phyloP scores from a whole-genome alignment of 2,888 invertebrate species.

The Caenorhabditis sp. region DNA sequence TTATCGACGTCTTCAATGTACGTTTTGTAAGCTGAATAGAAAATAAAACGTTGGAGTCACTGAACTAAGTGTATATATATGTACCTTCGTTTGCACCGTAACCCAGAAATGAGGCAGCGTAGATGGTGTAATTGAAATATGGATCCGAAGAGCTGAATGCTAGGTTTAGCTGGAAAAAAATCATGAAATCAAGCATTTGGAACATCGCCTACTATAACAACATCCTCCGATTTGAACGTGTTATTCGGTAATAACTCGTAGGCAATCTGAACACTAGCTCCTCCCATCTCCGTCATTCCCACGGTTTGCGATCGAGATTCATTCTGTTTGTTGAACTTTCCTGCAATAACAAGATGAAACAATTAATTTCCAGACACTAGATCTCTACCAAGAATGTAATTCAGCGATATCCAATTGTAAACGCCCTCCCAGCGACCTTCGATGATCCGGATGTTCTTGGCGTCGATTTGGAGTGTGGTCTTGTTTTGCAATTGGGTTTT shows the following conservation, averaged over 20 bases:
- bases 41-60: conserved; percentile 26
- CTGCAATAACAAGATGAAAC: too few species aligned
- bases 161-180: too few species aligned
- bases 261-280: conserved; percentile 86
- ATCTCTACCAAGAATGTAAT: conserved; percentile 70
- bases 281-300: conserved; percentile 86
- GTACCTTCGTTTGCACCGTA: conserved; percentile 85
- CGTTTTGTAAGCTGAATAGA: too few species aligned
- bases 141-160: too few species aligned
- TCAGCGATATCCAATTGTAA: conserved; percentile 86
- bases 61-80: conserved; percentile 31
- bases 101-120: conserved; percentile 86
- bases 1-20: too few species aligned
- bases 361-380: too few species aligned
- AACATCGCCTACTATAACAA: too few species aligned
- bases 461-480: too few species aligned
- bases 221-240: conserved; percentile 68
- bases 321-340: conserved; percentile 20
- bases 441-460: conserved; percentile 86
- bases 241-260: conserved; percentile 80
- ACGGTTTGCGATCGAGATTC: conserved; percentile 83
- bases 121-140: conserved; percentile 85
- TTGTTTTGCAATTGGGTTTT: too few species aligned
- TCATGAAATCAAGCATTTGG: too few species aligned
- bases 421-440: conserved; percentile 86